These are phyloP conservation scores for Drosophila recens DNA, from an alignment of 2,888 invertebrate genomes.

Conservation along the genomic window DNA sequence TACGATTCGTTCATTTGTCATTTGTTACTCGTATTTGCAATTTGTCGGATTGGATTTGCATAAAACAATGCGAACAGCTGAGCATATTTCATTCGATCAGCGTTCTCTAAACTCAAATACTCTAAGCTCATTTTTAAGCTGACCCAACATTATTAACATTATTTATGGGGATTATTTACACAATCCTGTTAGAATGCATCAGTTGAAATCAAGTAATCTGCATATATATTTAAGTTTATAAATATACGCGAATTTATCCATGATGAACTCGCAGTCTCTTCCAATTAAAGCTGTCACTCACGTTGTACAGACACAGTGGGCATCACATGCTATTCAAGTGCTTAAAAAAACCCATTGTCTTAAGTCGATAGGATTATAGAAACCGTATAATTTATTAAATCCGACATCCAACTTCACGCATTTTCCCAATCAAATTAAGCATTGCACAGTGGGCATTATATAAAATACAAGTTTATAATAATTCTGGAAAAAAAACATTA, in stretches of 20 bases:
- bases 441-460: background rate
- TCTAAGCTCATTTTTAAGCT: background rate
- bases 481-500: background rate
- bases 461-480: too few species aligned
- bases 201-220: background rate
- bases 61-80: slow-evolving; percentile 6
- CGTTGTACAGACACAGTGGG: background rate
- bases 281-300: slow-evolving; percentile 1
- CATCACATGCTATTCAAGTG: background rate
- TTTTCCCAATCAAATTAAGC: background rate
- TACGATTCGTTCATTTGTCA: slow-evolving; percentile 6
- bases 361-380: background rate
- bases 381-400: background rate
- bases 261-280: slow-evolving; percentile 2
- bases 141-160: background rate
- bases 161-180: background rate
- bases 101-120: background rate
- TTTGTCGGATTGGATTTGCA: slow-evolving; percentile 15
- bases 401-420: background rate
- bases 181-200: slow-evolving; percentile 1
- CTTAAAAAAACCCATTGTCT: background rate
- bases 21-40: slow-evolving; percentile 23
- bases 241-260: background rate
- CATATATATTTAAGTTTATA: background rate
- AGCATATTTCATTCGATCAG: slow-evolving; percentile 9